These are phyloP conservation scores for Cantharis flavilabris DNA, from an alignment of 2,888 invertebrate genomes.

Conservation along the genomic window DNA sequence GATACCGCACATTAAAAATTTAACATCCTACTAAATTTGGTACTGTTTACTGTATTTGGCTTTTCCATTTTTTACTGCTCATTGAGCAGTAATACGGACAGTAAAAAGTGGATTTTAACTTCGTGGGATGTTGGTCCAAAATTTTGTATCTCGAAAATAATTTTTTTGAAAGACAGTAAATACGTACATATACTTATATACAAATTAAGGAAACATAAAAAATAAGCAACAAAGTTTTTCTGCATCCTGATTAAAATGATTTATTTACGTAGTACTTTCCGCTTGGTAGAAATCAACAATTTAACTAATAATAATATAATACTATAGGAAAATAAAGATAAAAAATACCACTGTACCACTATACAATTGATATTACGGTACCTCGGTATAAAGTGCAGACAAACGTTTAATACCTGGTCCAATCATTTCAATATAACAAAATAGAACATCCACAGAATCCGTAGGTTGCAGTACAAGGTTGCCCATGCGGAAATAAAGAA, in stretches of 20 bases:
- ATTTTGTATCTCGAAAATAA: not conserved
- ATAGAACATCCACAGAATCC: constrained; percentile 27
- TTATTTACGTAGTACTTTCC: not conserved
- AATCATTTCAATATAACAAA: constrained; percentile 25
- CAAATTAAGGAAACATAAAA: not conserved
- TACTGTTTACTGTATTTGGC: too few relatives aligned
- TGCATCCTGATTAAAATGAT: not conserved
- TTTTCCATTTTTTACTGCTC: too few relatives aligned
- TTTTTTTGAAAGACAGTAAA: not conserved
- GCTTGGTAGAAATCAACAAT: constrained; percentile 9
- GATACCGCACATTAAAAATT: too few relatives aligned
- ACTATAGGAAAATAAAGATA: constrained; percentile 23
- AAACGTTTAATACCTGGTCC: constrained; percentile 28
- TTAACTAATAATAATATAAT: constrained; percentile 24
- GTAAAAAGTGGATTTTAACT: not conserved
- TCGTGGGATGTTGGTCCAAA: not conserved
- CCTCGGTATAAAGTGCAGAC: constrained; percentile 25
- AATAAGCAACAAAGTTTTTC: not conserved
- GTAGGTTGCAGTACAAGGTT: constrained; percentile 35
- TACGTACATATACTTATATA: too few relatives aligned
- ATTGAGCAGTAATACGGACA: too few relatives aligned
- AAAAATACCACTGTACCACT: constrained; percentile 31
- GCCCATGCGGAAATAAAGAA: constrained; percentile 40
- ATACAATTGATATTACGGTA: constrained; percentile 37
- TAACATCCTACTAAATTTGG: too few relatives aligned